Evolutionary conservation across 2,797 vertebrate genomes (phyloP).

Genomic region (Sebastes diploproa): DNA sequence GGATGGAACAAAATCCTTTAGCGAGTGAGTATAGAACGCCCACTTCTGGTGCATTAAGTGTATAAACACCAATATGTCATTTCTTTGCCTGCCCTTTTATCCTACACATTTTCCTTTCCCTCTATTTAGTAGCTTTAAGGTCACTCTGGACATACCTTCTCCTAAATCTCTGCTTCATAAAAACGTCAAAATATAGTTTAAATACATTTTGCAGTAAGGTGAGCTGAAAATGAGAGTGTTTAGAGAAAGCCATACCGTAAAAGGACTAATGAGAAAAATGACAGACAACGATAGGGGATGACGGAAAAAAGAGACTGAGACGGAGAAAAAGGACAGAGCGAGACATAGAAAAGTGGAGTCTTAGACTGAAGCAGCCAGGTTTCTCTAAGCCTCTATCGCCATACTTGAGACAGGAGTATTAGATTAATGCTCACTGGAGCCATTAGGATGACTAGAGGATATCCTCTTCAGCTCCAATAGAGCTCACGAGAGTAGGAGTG

Average conservation of each 20-base stretch:
- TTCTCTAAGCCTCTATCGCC: conserved; percentile 20
- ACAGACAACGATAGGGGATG: neutral
- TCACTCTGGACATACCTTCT: neutral
- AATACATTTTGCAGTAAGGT: conserved; percentile 14
- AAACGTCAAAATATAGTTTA: conserved; percentile 22
- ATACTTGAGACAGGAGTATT: conserved; percentile 35
- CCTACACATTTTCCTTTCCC: neutral
- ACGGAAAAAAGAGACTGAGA: conserved; percentile 20
- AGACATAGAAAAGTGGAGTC: conserved; percentile 5
- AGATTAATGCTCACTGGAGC: conserved; percentile 54
- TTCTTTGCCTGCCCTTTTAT: neutral
- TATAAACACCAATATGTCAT: neutral
- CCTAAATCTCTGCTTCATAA: conserved; percentile 41
- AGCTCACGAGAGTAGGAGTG: conserved; percentile 25
- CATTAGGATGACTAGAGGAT: conserved; percentile 48
- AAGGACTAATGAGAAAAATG: conserved; percentile 3
- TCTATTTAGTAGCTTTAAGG: neutral
- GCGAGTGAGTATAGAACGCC: neutral
- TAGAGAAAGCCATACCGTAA: neutral
- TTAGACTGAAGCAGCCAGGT: conserved; percentile 6
- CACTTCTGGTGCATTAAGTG: neutral
- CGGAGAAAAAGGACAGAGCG: neutral
- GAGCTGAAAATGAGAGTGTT: conserved; percentile 31
- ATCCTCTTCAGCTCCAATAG: conserved; percentile 44
- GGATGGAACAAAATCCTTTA: neutral